Evolutionary conservation across 2,797 vertebrate species (phyloP).

Genomic region (Rhadinocentrus ornatus): DNA sequence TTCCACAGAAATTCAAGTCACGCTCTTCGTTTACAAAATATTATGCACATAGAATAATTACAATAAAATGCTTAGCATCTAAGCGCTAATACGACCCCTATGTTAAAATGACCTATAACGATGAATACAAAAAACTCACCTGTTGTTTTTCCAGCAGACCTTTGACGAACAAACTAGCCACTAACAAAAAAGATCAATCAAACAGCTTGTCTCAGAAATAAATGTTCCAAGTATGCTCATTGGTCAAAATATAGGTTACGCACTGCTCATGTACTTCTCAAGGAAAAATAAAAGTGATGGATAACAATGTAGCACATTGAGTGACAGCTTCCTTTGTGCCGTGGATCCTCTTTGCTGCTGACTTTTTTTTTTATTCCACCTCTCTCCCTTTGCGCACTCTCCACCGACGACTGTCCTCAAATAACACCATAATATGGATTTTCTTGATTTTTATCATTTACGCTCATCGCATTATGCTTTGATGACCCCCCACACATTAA

Average conservation of each 20-base stretch:
- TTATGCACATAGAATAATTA: not conserved
- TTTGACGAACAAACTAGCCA: conserved; percentile 41
- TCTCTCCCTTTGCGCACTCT: conserved; percentile 15
- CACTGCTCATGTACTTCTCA: conserved; percentile 30
- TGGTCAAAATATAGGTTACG: conserved; percentile 41
- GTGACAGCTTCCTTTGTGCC: conserved; percentile 46
- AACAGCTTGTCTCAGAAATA: conserved; percentile 47
- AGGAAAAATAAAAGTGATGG: conserved; percentile 39
- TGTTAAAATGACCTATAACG: not conserved
- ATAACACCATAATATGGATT: conserved; percentile 4
- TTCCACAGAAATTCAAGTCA: not conserved
- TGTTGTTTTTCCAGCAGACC: conserved; percentile 43
- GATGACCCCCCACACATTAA: not conserved
- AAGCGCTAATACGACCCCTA: not conserved
- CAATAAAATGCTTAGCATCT: not conserved
- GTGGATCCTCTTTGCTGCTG: conserved; percentile 17
- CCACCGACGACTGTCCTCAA: conserved; percentile 13
- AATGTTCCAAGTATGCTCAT: conserved; percentile 54
- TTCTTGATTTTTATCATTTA: conserved; percentile 23
- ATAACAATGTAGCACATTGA: conserved; percentile 51
- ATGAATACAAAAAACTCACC: conserved; percentile 57
- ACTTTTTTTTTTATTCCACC: conserved; percentile 14
- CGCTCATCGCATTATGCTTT: not conserved
- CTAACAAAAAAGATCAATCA: conserved; percentile 29
- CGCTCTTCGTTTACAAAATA: not conserved